Percentiles rank a stretch among this genome's conserved stretches.
Evolutionary conservation across 2,888 invertebrate species (phyloP).

Genomic region (Drosophila limbata): DNA sequence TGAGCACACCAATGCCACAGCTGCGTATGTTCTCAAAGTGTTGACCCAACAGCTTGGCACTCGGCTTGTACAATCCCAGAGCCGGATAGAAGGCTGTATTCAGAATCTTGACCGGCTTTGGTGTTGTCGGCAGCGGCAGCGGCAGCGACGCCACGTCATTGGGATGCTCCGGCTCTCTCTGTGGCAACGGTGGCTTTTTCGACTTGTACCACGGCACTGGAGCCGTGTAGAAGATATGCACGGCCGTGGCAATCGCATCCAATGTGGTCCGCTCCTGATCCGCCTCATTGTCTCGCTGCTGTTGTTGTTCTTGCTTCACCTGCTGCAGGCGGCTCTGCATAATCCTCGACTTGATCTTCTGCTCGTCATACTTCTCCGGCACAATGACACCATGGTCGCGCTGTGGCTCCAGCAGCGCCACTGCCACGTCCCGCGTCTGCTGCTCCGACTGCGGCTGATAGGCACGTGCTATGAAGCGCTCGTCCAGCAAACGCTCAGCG

Average conservation of each 20-base stretch:
- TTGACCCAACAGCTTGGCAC: conserved; percentile 85
- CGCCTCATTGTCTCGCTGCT: conserved; percentile 68
- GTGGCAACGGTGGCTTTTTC: conserved; percentile 74
- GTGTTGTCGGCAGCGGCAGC: conserved; percentile 61
- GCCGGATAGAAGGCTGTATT: conserved; percentile 85
- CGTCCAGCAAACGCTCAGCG: conserved; percentile 79
- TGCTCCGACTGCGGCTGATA: conserved; percentile 62
- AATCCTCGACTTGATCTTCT: conserved; percentile 83
- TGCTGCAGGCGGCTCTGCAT: conserved; percentile 84
- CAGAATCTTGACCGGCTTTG: conserved; percentile 72
- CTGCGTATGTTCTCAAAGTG: conserved; percentile 88
- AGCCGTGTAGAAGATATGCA: conserved; percentile 85
- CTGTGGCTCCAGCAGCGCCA: conserved; percentile 65
- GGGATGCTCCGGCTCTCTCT: conserved; percentile 46
- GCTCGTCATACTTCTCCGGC: conserved; percentile 85
- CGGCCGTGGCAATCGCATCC: conserved; percentile 77
- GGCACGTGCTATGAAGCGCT: conserved; percentile 79
- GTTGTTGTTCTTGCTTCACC: conserved; percentile 69
- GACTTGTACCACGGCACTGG: conserved; percentile 85
- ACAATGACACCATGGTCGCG: conserved; percentile 82
- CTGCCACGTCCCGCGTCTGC: conserved; percentile 43
- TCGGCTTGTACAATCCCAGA: conserved; percentile 82
- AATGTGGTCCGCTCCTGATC: conserved; percentile 76
- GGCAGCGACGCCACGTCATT: conserved; percentile 54
- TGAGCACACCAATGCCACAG: conserved; percentile 88